A percentile compares a stretch with the other conserved stretches of the same genome.
Conservation (phyloP, 2,797 vertebrate genomes). For the Champsocephalus gunnari region DNA sequence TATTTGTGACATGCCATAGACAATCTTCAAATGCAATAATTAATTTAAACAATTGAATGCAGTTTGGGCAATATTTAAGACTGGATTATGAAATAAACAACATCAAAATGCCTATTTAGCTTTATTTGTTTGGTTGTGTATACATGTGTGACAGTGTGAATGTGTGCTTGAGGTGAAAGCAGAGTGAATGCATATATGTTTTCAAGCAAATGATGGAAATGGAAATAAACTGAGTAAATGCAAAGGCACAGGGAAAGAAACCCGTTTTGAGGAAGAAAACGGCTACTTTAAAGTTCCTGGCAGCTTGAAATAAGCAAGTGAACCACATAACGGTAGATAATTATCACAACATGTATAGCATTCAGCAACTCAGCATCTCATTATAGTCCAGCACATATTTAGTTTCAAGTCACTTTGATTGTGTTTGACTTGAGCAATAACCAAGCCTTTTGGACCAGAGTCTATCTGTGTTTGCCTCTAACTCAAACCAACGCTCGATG, state of each 20-base stretch:
- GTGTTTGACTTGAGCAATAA: slow-evolving; percentile 84
- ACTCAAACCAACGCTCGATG: slow-evolving; percentile 74
- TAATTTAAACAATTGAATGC: not conserved
- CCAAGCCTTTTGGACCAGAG: slow-evolving; percentile 70
- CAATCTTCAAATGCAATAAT: not conserved
- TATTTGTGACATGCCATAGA: not conserved
- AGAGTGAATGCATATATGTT: slow-evolving; percentile 15
- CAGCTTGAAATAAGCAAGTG: slow-evolving; percentile 61
- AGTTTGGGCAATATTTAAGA: not conserved
- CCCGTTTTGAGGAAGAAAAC: slow-evolving; percentile 31
- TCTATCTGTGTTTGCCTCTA: slow-evolving; percentile 72
- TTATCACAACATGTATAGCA: slow-evolving; percentile 75
- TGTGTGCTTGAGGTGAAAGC: no score
- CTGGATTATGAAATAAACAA: not conserved
- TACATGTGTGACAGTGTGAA: not conserved
- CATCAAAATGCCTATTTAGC: not conserved
- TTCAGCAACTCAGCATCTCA: slow-evolving; percentile 77
- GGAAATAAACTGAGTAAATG: slow-evolving; percentile 22
- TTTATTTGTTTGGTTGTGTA: not conserved
- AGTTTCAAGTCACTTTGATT: slow-evolving; percentile 81
- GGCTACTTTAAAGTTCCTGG: slow-evolving; percentile 49
- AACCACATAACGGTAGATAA: slow-evolving; percentile 76
- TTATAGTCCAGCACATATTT: slow-evolving; percentile 73
- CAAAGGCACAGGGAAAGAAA: slow-evolving; percentile 40
- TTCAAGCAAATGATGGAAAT: slow-evolving; percentile 31